Percentiles rank a stretch among this genome's conserved stretches.
phyloP scores from a whole-genome alignment of 2,113 vertebrate species.

The Hydrolagus affinis region DNA sequence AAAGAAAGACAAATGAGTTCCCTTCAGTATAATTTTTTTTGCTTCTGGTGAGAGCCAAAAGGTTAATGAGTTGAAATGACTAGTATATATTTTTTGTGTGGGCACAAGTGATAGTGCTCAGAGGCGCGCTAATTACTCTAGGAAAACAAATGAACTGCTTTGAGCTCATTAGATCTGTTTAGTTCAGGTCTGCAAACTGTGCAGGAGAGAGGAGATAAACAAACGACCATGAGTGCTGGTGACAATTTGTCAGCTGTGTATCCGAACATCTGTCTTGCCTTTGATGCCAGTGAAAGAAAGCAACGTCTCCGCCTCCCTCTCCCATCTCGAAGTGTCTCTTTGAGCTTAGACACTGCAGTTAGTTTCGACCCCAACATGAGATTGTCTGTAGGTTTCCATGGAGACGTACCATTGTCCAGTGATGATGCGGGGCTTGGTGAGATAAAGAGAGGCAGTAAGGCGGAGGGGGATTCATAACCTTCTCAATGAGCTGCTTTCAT shows the following conservation, averaged over 20 bases:
- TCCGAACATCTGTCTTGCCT: conserved; percentile 9
- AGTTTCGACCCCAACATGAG: background rate
- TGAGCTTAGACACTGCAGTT: too few relatives aligned
- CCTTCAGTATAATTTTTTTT: background rate
- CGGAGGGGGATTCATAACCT: too few relatives aligned
- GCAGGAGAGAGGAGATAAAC: background rate
- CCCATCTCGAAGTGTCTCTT: too few relatives aligned
- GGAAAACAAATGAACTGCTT: background rate
- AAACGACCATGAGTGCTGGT: background rate
- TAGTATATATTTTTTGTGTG: background rate
- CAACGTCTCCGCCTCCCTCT: background rate
- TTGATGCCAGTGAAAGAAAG: background rate
- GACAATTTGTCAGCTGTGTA: conserved; percentile 10
- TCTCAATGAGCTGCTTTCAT: background rate
- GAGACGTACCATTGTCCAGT: background rate
- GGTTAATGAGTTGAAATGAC: background rate
- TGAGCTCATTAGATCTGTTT: background rate
- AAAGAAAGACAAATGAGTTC: background rate
- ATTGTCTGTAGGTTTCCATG: conserved; percentile 9
- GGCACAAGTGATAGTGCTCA: background rate
- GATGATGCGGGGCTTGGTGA: background rate
- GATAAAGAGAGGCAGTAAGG: background rate
- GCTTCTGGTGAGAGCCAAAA: background rate
- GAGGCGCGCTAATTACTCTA: background rate
- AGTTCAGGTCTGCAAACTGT: background rate